Conservation (phyloP, 2,113 vertebrate species). For the Anhinga rufa region DNA sequence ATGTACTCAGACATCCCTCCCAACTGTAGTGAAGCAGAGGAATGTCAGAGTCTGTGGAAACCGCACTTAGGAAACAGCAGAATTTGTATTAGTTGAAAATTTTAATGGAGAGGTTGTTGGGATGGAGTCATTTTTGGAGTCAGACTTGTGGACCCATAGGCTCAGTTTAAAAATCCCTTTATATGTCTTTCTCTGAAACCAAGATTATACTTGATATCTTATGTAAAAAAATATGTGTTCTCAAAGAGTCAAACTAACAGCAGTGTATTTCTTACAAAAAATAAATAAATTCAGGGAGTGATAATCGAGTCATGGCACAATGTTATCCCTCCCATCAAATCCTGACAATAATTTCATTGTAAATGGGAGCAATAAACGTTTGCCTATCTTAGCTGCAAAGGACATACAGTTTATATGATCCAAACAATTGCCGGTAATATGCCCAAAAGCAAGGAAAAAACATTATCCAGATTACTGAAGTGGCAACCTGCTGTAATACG, state of each 20-base stretch:
- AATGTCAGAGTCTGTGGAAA: not conserved
- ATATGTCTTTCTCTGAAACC: not conserved
- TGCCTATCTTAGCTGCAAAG: not conserved
- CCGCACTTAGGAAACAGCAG: not conserved
- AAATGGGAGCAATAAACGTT: not conserved
- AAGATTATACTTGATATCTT: not conserved
- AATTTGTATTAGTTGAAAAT: not conserved
- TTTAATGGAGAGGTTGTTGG: not conserved
- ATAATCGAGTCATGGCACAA: fast-evolving
- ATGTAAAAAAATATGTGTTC: not conserved
- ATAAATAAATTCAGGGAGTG: not conserved
- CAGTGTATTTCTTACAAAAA: not conserved
- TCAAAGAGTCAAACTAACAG: not conserved
- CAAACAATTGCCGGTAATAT: not conserved
- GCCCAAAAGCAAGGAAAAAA: not conserved
- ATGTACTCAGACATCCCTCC: not conserved
- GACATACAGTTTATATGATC: not conserved
- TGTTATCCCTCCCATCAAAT: not conserved
- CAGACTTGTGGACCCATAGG: not conserved
- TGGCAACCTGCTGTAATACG: not conserved
- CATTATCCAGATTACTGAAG: not conserved
- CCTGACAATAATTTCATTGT: not conserved
- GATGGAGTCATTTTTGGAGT: not conserved
- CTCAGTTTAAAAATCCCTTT: not conserved
- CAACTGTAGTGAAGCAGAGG: not conserved